Conservation (phyloP, 2,888 invertebrate genomes). For the Perdita meconis region DNA sequence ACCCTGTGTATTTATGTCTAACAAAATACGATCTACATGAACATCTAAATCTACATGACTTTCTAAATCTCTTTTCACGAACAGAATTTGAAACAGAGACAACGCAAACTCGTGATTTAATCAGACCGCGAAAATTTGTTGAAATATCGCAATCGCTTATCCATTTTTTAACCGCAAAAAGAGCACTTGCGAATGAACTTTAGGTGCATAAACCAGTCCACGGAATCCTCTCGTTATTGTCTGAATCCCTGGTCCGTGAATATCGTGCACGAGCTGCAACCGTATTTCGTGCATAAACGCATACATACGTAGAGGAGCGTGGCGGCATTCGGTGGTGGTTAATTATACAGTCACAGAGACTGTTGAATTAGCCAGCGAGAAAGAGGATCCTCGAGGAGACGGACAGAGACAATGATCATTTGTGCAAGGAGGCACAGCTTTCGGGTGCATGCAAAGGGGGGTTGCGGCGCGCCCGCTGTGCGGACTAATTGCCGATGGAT, state of each 20-base stretch:
- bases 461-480: conserved; percentile 62
- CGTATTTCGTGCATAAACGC: conserved; percentile 52
- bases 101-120: too few relatives aligned
- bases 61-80: too few relatives aligned
- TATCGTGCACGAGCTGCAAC: conserved; percentile 7
- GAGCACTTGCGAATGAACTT: not conserved
- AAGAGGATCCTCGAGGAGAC: conserved; percentile 41
- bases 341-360: conserved; percentile 72
- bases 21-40: too few relatives aligned
- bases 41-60: too few relatives aligned
- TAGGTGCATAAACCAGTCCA: not conserved
- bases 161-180: too few relatives aligned
- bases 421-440: conserved; percentile 15
- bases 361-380: conserved; percentile 55
- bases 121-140: too few relatives aligned
- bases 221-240: conserved; percentile 10
- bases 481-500: conserved; percentile 80
- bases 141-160: too few relatives aligned
- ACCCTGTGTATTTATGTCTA: too few relatives aligned
- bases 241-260: conserved; percentile 9
- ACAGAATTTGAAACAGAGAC: too few relatives aligned
- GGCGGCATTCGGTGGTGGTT: conserved; percentile 60
- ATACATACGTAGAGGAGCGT: not conserved
- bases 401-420: conserved; percentile 40
- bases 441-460: conserved; percentile 34